phyloP scores from a whole-genome alignment of 2,797 vertebrate species.

The Lacerta bilineata region DNA sequence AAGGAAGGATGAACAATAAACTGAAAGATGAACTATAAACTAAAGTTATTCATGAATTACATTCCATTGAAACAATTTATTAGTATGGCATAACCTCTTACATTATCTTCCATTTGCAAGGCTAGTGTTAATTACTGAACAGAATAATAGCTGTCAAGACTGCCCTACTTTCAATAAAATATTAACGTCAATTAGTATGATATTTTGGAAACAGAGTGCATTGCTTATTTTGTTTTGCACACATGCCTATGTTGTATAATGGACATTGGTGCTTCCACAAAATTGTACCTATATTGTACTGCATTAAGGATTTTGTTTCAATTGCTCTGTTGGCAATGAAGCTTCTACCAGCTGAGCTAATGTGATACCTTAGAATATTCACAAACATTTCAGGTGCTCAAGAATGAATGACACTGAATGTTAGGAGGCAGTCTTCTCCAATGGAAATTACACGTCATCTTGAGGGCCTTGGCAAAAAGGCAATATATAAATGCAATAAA shows the following conservation, averaged over 20 bases:
- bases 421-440: not conserved
- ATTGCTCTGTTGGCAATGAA: not conserved
- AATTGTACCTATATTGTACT: not conserved
- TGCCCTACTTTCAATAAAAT: constrained; percentile 63
- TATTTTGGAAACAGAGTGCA: constrained; percentile 62
- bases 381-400: not conserved
- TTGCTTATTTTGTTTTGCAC: constrained; percentile 54
- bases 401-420: not conserved
- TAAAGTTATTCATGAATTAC: constrained; percentile 67
- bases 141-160: constrained; percentile 71
- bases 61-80: constrained; percentile 60
- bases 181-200: constrained; percentile 69
- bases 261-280: constrained; percentile 15
- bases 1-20: constrained; percentile 14
- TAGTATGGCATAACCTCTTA: constrained; percentile 69
- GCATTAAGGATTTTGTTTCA: not conserved
- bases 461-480: too few relatives aligned
- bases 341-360: not conserved
- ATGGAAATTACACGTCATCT: not conserved
- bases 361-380: too few relatives aligned
- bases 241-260: not conserved
- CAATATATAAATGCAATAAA: too few relatives aligned
- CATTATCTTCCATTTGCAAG: constrained; percentile 70
- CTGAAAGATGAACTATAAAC: constrained; percentile 65
- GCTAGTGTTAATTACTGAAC: constrained; percentile 69